phyloP scores from a whole-genome alignment of 2,888 invertebrate species.

The Netelia fuscicornis region DNA sequence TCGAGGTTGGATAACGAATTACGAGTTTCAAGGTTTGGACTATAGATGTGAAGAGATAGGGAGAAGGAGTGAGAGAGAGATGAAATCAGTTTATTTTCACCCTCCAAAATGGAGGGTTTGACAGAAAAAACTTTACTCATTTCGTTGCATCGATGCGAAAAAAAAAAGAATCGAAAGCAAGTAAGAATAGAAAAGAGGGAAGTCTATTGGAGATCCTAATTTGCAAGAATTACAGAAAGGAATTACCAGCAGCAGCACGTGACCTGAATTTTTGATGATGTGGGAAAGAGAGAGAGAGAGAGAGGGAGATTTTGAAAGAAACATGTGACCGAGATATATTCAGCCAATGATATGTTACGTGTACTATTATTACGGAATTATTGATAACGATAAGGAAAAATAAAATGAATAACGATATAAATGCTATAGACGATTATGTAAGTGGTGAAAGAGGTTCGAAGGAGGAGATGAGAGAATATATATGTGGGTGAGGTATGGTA shows the following conservation, averaged over 20 bases:
- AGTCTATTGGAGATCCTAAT: slow-evolving; percentile 14
- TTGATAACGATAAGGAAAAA: slow-evolving; percentile 30
- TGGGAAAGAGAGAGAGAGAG: slow-evolving; percentile 21
- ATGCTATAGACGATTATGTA: slow-evolving; percentile 41
- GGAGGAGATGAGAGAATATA: not conserved
- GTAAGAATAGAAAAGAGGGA: not conserved
- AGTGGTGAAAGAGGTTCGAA: slow-evolving; percentile 3
- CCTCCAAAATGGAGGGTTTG: slow-evolving; percentile 3
- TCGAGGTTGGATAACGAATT: slow-evolving; percentile 61
- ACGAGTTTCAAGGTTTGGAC: slow-evolving; percentile 60
- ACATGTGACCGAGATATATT: slow-evolving; percentile 11
- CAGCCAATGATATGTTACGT: slow-evolving; percentile 58
- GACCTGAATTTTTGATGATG: slow-evolving; percentile 51
- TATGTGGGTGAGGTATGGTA: slow-evolving; percentile 43
- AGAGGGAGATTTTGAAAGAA: not conserved
- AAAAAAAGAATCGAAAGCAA: slow-evolving; percentile 19
- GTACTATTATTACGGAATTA: slow-evolving; percentile 52
- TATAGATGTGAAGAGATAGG: slow-evolving; percentile 21
- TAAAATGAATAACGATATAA: slow-evolving; percentile 42
- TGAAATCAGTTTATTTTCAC: slow-evolving; percentile 20
- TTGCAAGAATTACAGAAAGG: slow-evolving; percentile 53
- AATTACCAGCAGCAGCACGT: slow-evolving; percentile 57
- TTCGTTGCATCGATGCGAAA: slow-evolving; percentile 47
- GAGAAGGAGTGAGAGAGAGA: not conserved
- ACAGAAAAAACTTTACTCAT: slow-evolving; percentile 33